phyloP scores from a whole-genome alignment of 2,113 vertebrate genomes.

The Tautogolabrus adspersus region DNA sequence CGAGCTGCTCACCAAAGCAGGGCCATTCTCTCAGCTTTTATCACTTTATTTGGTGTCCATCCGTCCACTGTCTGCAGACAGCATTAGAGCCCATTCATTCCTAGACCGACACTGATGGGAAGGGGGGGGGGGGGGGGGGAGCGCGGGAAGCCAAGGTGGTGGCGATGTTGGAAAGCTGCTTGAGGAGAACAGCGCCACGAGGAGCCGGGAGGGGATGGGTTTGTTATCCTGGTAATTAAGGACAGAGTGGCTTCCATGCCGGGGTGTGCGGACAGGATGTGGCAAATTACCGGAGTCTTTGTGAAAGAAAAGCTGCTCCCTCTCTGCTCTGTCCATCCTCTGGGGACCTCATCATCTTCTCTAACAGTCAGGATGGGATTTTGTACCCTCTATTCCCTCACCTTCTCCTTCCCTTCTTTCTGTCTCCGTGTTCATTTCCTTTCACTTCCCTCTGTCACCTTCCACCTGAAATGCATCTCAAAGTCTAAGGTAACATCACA shows the following conservation, averaged over 20 bases:
- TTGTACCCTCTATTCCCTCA: conserved; percentile 90
- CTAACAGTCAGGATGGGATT: conserved; percentile 96
- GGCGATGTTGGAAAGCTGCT: conserved; percentile 37
- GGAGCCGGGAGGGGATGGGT: conserved; percentile 81
- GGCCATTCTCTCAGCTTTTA: conserved; percentile 69
- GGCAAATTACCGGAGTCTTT: conserved; percentile 91
- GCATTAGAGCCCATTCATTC: conserved; percentile 71
- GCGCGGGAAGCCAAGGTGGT: conserved; percentile 40
- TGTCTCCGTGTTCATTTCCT: conserved; percentile 67
- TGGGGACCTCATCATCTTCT: conserved; percentile 93
- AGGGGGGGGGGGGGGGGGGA: conserved; percentile 33
- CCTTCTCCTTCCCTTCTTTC: conserved; percentile 75
- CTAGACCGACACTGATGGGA: conserved; percentile 64
- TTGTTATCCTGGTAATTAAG: conserved; percentile 93
- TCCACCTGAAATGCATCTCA: conserved; percentile 58
- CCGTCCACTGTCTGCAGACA: conserved; percentile 67
- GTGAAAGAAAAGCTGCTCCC: conserved; percentile 89
- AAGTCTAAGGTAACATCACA: conserved; percentile 45
- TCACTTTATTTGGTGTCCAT: conserved; percentile 78
- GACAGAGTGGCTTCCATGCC: conserved; percentile 87
- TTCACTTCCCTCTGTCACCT: conserved; percentile 65
- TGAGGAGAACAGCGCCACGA: conserved; percentile 53
- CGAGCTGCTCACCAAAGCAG: conserved; percentile 73
- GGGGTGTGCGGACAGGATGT: conserved; percentile 85
- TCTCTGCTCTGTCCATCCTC: conserved; percentile 88